Conservation (phyloP, 2,888 invertebrate species). For the Hipparchia semele region DNA sequence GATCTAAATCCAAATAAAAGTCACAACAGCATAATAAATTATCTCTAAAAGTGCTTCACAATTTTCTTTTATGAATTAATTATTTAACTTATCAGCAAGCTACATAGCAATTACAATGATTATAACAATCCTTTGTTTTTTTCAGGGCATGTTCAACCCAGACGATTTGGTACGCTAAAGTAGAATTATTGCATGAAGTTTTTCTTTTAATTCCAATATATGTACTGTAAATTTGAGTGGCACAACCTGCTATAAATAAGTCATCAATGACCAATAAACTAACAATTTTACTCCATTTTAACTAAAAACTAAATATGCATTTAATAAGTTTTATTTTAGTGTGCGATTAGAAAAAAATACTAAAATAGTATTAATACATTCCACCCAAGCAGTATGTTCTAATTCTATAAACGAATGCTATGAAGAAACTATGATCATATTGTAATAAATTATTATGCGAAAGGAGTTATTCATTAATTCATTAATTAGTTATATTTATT, state of each 20-base stretch:
- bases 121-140: constrained; percentile 54
- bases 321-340: constrained; percentile 51
- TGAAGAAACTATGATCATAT: constrained; percentile 37
- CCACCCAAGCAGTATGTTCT: constrained; percentile 34
- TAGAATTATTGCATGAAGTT: constrained; percentile 68
- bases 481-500: constrained; percentile 40
- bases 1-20: too few relatives aligned
- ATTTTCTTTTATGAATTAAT: too few relatives aligned
- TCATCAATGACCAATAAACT: constrained; percentile 42
- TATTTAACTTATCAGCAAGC: too few relatives aligned
- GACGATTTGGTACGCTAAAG: constrained; percentile 88
- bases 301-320: constrained; percentile 39
- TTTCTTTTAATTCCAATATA: constrained; percentile 49
- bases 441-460: constrained; percentile 23
- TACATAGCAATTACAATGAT: too few relatives aligned
- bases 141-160: constrained; percentile 94
- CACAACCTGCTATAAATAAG: constrained; percentile 63
- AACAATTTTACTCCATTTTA: constrained; percentile 42
- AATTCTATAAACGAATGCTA: constrained; percentile 23
- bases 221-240: constrained; percentile 50
- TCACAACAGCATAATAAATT: too few relatives aligned
- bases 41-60: too few relatives aligned
- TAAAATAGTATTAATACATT: constrained; percentile 47
- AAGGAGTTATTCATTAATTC: constrained; percentile 28
- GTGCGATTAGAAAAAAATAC: constrained; percentile 59